These are phyloP conservation scores for Papilio polyxenes DNA, from an alignment of 1,140 invertebrate genomes.

Conservation along the genomic window DNA sequence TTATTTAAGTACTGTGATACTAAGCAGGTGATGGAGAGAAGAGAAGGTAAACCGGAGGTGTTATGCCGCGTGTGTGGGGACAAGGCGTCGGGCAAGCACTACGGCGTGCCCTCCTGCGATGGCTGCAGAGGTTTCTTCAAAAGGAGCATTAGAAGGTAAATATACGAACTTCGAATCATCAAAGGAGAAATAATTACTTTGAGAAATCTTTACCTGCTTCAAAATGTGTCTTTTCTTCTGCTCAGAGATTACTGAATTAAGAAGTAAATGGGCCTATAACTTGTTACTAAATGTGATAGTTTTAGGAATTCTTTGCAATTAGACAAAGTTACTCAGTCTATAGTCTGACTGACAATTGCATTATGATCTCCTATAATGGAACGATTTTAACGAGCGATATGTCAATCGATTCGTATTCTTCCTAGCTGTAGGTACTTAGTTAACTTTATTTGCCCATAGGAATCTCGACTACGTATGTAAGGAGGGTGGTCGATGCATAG, in stretches of 20 bases:
- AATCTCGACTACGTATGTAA: constrained; percentile 97
- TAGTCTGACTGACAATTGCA: too few species aligned
- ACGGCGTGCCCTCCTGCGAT: constrained; percentile 92
- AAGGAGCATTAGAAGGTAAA: constrained; percentile 89
- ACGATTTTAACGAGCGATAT: too few species aligned
- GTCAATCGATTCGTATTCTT: neutral
- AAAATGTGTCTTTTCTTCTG: too few species aligned
- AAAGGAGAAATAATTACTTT: too few species aligned
- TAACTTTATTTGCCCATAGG: constrained; percentile 74
- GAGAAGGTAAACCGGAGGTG: constrained; percentile 55
- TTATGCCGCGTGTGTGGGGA: constrained; percentile 92
- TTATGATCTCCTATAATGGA: too few species aligned
- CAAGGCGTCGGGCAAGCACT: constrained; percentile 94
- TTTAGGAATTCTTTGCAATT: too few species aligned
- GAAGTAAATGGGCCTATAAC: too few species aligned
- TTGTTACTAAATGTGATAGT: too few species aligned
- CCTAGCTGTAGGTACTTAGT: neutral
- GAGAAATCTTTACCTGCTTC: too few species aligned
- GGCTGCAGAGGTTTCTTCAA: constrained; percentile 97
- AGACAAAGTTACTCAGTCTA: too few species aligned
- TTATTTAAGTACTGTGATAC: neutral
- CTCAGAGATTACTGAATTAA: too few species aligned
- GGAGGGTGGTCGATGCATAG: constrained; percentile 92
- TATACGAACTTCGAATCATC: too few species aligned
- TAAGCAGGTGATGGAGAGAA: constrained; percentile 50